A percentile compares a stretch with the other conserved stretches of the same genome.
Conservation (phyloP, 2,888 invertebrate genomes). For the Xestia c-nigrum region DNA sequence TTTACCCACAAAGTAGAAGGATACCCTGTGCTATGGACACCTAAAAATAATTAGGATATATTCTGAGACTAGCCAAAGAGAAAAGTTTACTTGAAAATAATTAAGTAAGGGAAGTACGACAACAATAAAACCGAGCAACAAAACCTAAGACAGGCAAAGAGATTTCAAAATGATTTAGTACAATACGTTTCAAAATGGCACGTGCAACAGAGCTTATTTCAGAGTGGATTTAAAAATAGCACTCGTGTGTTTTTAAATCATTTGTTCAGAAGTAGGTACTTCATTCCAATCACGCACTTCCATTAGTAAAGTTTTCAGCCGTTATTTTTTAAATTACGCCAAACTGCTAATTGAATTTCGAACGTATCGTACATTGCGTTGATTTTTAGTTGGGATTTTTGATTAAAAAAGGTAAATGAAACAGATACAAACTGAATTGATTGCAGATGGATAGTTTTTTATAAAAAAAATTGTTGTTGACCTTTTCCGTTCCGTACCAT, state of each 20-base stretch:
- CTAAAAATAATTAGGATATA: too few relatives aligned
- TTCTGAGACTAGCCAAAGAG: too few relatives aligned
- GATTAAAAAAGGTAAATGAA: constrained; percentile 17
- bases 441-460: not conserved
- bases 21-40: too few relatives aligned
- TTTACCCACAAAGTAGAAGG: too few relatives aligned
- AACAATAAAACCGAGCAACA: not conserved
- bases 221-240: constrained; percentile 11
- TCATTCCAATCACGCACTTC: constrained; percentile 48
- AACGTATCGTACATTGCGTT: constrained; percentile 24
- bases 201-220: not conserved
- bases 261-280: constrained; percentile 27
- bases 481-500: not conserved
- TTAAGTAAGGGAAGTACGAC: not conserved
- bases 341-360: constrained; percentile 43
- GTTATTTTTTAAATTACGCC: constrained; percentile 45
- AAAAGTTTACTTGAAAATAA: not conserved
- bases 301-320: constrained; percentile 29
- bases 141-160: not conserved
- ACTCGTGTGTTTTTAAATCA: constrained; percentile 34
- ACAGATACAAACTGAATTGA: not conserved
- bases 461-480: not conserved
- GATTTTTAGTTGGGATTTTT: constrained; percentile 11
- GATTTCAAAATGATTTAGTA: not conserved
- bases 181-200: not conserved